Conservation (phyloP, 2,888 invertebrate genomes). For the Andrena dorsata region DNA sequence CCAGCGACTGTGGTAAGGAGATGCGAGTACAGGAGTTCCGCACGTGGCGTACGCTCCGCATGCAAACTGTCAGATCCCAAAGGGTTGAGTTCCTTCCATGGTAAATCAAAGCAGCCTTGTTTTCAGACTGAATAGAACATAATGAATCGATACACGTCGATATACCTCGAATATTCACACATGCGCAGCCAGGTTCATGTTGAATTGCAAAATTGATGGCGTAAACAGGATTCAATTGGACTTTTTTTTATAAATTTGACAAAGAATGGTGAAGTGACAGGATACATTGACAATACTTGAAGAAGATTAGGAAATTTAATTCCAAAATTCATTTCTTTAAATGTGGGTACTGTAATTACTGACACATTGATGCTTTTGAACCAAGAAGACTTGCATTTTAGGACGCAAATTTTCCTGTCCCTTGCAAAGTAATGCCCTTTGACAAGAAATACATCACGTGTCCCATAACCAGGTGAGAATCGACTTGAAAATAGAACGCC, state of each 20-base stretch:
- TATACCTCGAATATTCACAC: constrained; percentile 2
- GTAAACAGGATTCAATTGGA: constrained; percentile 27
- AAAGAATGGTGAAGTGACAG: constrained; percentile 38
- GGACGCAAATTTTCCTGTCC: not conserved
- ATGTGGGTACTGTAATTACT: constrained; percentile 39
- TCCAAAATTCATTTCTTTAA: not conserved
- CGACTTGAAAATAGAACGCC: not conserved
- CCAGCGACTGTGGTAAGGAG: too few relatives aligned
- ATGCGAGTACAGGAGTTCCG: too few relatives aligned
- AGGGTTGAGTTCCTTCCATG: too few relatives aligned
- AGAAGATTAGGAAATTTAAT: not conserved
- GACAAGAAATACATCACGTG: not conserved
- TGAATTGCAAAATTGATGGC: constrained; percentile 49
- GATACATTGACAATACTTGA: not conserved
- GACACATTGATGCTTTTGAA: constrained; percentile 27
- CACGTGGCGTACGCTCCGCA: too few relatives aligned
- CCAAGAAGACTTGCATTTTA: not conserved
- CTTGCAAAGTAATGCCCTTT: not conserved
- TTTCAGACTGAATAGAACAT: not conserved
- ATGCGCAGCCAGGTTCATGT: constrained; percentile 48
- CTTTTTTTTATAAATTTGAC: constrained; percentile 39
- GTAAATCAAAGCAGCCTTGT: not conserved
- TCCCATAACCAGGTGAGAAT: not conserved
- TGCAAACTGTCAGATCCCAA: too few relatives aligned
- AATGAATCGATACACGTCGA: constrained; percentile 10